Conservation (phyloP, 1,140 invertebrate genomes). For the Meloidogyne floridensis region DNA sequence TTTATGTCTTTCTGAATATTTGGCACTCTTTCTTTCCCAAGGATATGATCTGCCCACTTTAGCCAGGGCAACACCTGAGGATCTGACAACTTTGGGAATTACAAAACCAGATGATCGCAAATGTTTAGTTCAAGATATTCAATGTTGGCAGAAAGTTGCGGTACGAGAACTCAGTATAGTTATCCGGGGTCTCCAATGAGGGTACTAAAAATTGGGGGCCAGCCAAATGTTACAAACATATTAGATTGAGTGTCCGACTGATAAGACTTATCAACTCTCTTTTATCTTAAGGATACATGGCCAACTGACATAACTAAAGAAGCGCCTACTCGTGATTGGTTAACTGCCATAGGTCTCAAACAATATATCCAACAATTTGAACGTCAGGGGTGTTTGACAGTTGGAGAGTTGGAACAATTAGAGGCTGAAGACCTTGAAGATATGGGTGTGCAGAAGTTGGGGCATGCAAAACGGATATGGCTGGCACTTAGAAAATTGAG, state of each 20-base stretch:
- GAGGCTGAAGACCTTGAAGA: constrained; percentile 69
- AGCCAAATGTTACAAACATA: too few relatives aligned
- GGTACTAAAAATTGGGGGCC: too few relatives aligned
- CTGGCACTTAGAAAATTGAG: too few relatives aligned
- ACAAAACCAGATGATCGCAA: constrained; percentile 96
- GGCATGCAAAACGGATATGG: too few relatives aligned
- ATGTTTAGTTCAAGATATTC: constrained; percentile 91
- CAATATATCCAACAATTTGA: constrained; percentile 66
- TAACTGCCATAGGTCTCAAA: constrained; percentile 33
- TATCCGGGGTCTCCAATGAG: too few relatives aligned
- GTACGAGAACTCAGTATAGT: constrained; percentile 69
- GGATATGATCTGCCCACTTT: constrained; percentile 97
- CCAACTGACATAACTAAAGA: constrained; percentile 38
- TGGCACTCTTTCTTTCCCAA: constrained; percentile 85
- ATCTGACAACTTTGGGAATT: constrained; percentile 80
- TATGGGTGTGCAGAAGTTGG: too few relatives aligned
- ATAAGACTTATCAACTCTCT: constrained; percentile 50
- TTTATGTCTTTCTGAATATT: constrained; percentile 93
- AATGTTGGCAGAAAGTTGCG: constrained; percentile 84
- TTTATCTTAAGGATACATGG: constrained; percentile 37
- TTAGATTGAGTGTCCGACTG: too few relatives aligned
- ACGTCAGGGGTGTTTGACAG: constrained; percentile 87
- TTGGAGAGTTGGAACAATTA: constrained; percentile 85
- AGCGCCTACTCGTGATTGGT: constrained; percentile 8
- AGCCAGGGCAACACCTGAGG: constrained; percentile 94